Base-by-base conservation (phyloP, 2,797 vertebrate genomes). In the Ctenopoma kingsleyae region DNA sequence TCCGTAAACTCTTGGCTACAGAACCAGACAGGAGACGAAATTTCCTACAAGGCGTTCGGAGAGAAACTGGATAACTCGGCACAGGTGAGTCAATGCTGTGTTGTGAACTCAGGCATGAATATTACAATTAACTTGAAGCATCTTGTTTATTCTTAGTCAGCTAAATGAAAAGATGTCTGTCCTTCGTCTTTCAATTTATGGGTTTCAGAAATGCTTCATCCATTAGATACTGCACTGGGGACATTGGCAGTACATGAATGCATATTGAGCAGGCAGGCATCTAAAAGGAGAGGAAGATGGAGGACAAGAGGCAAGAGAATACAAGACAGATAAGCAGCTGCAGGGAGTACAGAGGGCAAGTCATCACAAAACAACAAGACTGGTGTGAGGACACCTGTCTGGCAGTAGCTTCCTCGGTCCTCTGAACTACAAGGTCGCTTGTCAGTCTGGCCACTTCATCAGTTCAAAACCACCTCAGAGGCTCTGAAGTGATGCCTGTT, bases 11-110 rank as follows among this genome's bases (percentile, higher is more conserved):
- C 76, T 7, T 90, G 89, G 92, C 92, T 99, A 32, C 81, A 57
- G 58, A 81, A 58, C 63, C 92, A 93, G 55, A 75, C 81, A 0
- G 90, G 56, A 35, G 67, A 79, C 0, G 90, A 94, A 53, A 85
- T 98, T 51, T 90, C 91, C 40, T 96, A 95, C 1, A 67, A 78
- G 0, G 67, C 80, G 10, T 89, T 98, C 61, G 89, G 88, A 82
- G 79, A 91, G 16, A 89, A 90, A 0, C 67, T 97, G 89, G 95
- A 96, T 71, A 96, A 90, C 81, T 90, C 91, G 5, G 80, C 67
- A 53, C 90, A 95, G 87, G 97, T 98, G 76, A 87, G 83, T 70
- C 38, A 91, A 50, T 32, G 36, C 30, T 6, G 3, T 11, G 8
- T 44, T 52, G 38, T 27, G 2, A 59, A 41, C 27, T 12, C 23